These are phyloP conservation scores for Pammene aurita DNA, from an alignment of 2,888 invertebrate species.

Conservation along the genomic window DNA sequence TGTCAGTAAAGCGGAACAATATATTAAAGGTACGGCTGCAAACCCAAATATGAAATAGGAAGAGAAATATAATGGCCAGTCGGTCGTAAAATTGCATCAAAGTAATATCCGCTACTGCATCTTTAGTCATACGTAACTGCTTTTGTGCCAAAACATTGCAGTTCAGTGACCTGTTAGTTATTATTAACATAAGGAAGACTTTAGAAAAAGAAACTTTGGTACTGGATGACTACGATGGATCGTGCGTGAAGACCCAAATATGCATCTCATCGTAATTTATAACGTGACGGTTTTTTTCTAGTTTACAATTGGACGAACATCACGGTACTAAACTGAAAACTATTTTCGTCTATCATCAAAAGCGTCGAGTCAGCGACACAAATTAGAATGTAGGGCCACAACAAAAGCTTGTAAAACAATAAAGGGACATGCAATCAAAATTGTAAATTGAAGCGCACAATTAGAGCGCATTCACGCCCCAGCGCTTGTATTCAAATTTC, in stretches of 20 bases:
- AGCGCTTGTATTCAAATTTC: slow-evolving; percentile 75
- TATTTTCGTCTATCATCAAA: slow-evolving; percentile 30
- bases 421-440: slow-evolving; percentile 69
- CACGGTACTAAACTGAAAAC: slow-evolving; percentile 31
- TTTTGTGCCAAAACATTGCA: slow-evolving; percentile 19
- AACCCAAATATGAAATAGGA: slow-evolving; percentile 67
- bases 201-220: not conserved
- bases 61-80: slow-evolving; percentile 47
- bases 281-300: slow-evolving; percentile 30
- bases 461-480: slow-evolving; percentile 71
- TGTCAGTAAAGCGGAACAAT: slow-evolving; percentile 9
- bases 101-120: slow-evolving; percentile 31
- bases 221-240: not conserved
- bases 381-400: slow-evolving; percentile 44
- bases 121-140: slow-evolving; percentile 11
- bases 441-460: slow-evolving; percentile 71
- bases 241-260: not conserved
- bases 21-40: slow-evolving; percentile 44
- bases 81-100: slow-evolving; percentile 45
- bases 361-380: slow-evolving; percentile 39
- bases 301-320: slow-evolving; percentile 23
- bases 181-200: slow-evolving; percentile 5
- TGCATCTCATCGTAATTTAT: slow-evolving; percentile 9
- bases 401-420: slow-evolving; percentile 72
- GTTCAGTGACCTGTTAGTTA: slow-evolving; percentile 5